phyloP scores from a whole-genome alignment of 2,797 vertebrate genomes.

The Ctenopoma multispine region DNA sequence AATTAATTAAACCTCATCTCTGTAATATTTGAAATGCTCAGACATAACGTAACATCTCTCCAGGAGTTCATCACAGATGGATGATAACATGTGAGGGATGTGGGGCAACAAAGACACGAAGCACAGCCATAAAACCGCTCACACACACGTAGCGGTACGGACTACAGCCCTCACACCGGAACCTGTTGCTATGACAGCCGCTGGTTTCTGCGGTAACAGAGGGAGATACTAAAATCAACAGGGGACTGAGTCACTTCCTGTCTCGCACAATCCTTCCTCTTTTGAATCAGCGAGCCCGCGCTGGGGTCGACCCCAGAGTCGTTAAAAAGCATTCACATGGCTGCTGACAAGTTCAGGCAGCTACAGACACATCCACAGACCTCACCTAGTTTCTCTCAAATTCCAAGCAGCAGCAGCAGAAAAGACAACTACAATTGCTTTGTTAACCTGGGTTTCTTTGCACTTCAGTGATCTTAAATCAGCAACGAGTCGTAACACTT shows the following conservation, averaged over 20 bases:
- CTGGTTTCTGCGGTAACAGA: slow-evolving; percentile 76
- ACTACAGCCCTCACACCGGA: slow-evolving; percentile 70
- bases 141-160: slow-evolving; percentile 38
- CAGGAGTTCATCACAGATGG: slow-evolving; percentile 15
- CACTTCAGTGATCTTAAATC: too few relatives aligned
- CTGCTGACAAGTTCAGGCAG: neutral
- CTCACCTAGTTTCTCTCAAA: neutral
- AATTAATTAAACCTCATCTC: too few relatives aligned
- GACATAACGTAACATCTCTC: neutral
- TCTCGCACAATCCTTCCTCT: slow-evolving; percentile 70
- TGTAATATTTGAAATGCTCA: too few relatives aligned
- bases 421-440: too few relatives aligned
- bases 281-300: slow-evolving; percentile 46
- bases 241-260: slow-evolving; percentile 87
- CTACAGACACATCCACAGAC: neutral
- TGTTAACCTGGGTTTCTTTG: too few relatives aligned
- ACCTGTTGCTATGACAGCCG: slow-evolving; percentile 80
- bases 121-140: neutral
- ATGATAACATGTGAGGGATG: neutral
- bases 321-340: neutral
- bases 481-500: too few relatives aligned
- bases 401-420: neutral
- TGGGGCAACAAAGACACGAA: neutral
- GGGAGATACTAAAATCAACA: slow-evolving; percentile 79
- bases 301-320: slow-evolving; percentile 3